A percentile compares a stretch with the other conserved stretches of the same genome.
Evolutionary conservation across 2,113 vertebrate genomes (phyloP).

Genomic region (Podarcis muralis): DNA sequence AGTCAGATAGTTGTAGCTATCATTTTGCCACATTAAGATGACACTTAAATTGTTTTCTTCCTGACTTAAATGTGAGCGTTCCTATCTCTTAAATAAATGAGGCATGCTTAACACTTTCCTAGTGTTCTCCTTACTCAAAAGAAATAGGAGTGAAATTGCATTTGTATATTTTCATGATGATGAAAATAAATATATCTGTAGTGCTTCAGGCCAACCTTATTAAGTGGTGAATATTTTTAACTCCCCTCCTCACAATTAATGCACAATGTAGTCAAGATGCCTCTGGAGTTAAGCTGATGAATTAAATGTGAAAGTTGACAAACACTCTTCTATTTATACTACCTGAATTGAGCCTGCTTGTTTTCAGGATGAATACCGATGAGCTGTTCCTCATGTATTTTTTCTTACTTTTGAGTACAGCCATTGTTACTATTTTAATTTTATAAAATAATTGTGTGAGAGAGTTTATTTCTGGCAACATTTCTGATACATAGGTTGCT

Average conservation of each 20-base stretch:
- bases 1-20: background rate
- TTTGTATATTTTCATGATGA: background rate
- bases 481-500: background rate
- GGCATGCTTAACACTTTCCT: background rate
- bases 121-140: background rate
- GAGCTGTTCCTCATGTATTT: background rate
- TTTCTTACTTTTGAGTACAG: background rate
- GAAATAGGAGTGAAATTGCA: background rate
- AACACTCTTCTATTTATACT: too few relatives aligned
- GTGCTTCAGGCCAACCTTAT: background rate
- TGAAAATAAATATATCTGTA: background rate
- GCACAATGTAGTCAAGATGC: background rate
- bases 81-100: background rate
- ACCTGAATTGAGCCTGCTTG: background rate
- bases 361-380: slow-evolving; percentile 1
- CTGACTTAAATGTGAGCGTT: background rate
- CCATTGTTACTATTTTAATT: background rate
- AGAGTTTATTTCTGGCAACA: background rate
- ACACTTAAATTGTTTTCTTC: background rate
- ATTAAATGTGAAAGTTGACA: background rate
- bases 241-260: background rate
- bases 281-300: background rate
- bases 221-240: background rate
- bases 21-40: slow-evolving; percentile 11
- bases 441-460: fast-evolving